Conservation (phyloP, 1,140 invertebrate species). For the Stegodyphus dumicola region DNA sequence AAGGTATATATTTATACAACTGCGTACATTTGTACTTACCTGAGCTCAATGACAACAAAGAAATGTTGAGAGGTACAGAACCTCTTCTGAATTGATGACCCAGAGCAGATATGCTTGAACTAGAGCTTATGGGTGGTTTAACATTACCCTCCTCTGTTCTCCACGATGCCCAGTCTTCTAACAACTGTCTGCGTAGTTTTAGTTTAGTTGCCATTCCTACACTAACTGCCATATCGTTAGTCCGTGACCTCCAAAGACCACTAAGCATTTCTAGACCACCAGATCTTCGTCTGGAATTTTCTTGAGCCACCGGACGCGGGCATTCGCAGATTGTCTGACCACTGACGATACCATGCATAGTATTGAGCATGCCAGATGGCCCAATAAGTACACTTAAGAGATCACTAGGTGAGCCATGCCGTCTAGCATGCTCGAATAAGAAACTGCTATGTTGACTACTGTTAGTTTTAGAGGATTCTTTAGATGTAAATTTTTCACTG, state of each 20-base stretch:
- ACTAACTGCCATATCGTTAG: conserved; percentile 22
- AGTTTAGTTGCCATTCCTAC: conserved; percentile 24
- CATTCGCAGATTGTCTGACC: conserved; percentile 23
- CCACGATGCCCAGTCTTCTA: conserved; percentile 29
- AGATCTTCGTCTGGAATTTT: conserved; percentile 54
- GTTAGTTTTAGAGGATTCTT: conserved; percentile 3
- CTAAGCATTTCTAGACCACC: conserved; percentile 62
- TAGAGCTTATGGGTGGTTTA: neutral
- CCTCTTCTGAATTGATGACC: conserved; percentile 49
- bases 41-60: conserved; percentile 45
- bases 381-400: conserved; percentile 58
- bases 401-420: conserved; percentile 35
- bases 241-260: conserved; percentile 59
- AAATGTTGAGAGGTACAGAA: conserved; percentile 58
- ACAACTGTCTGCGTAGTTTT: conserved; percentile 24
- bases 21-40: conserved; percentile 27
- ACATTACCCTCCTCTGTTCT: conserved; percentile 24
- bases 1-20: too few relatives aligned
- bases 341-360: conserved; percentile 44
- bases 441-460: conserved; percentile 21
- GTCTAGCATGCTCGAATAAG: conserved; percentile 34
- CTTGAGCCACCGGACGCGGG: conserved; percentile 12
- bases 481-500: conserved; percentile 1
- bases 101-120: conserved; percentile 42
- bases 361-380: conserved; percentile 43